Evolutionary conservation across 2,113 vertebrate species (phyloP), one percentile per base, ranked within the genome.

Genomic region (Sakesphorus luctuosus): DNA sequence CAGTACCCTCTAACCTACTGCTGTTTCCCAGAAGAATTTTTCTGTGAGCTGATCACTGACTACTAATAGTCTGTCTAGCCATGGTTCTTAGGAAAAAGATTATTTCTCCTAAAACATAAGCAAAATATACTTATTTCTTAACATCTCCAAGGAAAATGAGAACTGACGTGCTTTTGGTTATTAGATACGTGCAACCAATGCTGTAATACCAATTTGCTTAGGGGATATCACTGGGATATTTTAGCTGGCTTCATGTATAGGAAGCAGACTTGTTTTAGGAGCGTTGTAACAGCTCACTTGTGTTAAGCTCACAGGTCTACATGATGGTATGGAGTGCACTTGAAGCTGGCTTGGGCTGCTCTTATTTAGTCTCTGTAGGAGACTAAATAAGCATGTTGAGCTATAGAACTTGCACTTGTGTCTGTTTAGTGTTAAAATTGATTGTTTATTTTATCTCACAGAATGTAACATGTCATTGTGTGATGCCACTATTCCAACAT

Each of bases 391-490:
- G 66, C 69, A 82, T 7, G 18, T 53, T 84, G 19, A 94, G 23
- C 7, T 59, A 3, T 29, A 66, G 25, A 29, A 69, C 10, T 74
- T 84, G 17, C 7, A 59, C 10, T 67, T 43, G 2, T 15, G 59
- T 89, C 11, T 95, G 11, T 85, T 88, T 77, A 53, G 61, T 3
- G 10, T 40, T 2, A 74, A 80, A 73, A 24, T 11, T 33, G 55
- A 12, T 56, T 89, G 28, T 59, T 58, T 82, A 72, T 90, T 93
- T 93, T 69, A 67, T 86, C 44, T 75, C 65, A 59, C 90, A 99
- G 99, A 99, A 89, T 99, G 99, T 97, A 99, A 99, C 96, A 98
- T 98, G 96, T 99, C 98, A 65, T 98, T 98, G 73, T 99, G 99
- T 97, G 98, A 99, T 35, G 96, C 95, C 36, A 92, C 98, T 77